Percentiles rank a stretch among this genome's conserved stretches.
Evolutionary conservation across 2,113 vertebrate genomes (phyloP).

Genomic region (Dromiciops gliroides): DNA sequence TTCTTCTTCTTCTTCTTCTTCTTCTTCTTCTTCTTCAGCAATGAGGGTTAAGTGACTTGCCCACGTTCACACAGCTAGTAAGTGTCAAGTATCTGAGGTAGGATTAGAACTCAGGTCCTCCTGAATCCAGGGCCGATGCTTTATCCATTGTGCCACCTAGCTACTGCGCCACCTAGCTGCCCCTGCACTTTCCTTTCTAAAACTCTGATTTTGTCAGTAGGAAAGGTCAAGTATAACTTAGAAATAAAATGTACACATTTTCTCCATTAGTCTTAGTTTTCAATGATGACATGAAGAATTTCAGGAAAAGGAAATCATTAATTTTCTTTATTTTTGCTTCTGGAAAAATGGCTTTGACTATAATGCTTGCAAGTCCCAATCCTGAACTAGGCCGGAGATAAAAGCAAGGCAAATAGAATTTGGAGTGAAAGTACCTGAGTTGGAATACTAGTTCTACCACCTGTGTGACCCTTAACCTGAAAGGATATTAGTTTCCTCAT

Average conservation of each 20-base stretch:
- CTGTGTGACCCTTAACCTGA: not conserved
- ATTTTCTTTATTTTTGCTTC: not conserved
- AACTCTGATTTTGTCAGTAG: not conserved
- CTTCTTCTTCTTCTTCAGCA: no score
- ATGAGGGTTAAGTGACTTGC: no score
- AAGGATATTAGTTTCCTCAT: not conserved
- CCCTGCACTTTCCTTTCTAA: not conserved
- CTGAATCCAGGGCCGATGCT: no score
- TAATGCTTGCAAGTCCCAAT: not conserved
- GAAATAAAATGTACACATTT: not conserved
- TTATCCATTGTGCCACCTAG: no score
- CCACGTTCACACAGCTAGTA: no score
- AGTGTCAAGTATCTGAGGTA: no score
- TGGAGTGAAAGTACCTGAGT: not conserved
- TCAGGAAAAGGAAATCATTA: not conserved
- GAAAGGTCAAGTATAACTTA: not conserved
- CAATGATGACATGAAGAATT: not conserved
- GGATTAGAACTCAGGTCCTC: no score
- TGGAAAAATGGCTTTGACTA: not conserved
- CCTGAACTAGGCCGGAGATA: not conserved
- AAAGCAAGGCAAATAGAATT: conserved; percentile 32
- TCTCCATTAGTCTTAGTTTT: not conserved
- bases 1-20: no score
- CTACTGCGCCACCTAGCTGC: no score
- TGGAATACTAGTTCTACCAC: not conserved